These are phyloP conservation scores for Drosophila anceps DNA, from an alignment of 2,888 invertebrate species.

Conservation along the genomic window DNA sequence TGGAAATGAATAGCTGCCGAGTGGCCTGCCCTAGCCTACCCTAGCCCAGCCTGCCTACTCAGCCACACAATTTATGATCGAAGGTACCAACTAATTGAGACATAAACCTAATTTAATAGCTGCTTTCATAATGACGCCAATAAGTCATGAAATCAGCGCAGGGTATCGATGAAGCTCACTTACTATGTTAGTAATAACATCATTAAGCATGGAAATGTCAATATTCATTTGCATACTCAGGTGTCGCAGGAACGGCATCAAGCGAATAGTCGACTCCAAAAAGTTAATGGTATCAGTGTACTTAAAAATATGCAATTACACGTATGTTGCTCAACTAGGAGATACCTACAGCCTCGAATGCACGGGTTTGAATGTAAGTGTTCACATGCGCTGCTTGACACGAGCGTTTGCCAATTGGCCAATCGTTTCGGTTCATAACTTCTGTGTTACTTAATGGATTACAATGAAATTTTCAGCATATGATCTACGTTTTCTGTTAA, in stretches of 20 bases:
- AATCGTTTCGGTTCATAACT: too few relatives aligned
- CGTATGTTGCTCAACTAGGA: too few relatives aligned
- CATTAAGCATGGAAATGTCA: too few relatives aligned
- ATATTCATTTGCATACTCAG: neutral
- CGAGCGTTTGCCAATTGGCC: too few relatives aligned
- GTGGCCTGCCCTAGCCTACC: neutral
- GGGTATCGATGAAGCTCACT: constrained; percentile 4
- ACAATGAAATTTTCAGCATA: too few relatives aligned
- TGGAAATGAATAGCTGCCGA: constrained; percentile 55
- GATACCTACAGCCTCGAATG: too few relatives aligned
- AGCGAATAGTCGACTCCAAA: neutral
- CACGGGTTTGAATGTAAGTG: too few relatives aligned
- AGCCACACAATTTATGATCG: constrained; percentile 53
- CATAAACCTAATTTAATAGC: constrained; percentile 68
- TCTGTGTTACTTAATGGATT: too few relatives aligned
- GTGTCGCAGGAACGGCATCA: neutral
- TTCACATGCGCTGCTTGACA: too few relatives aligned
- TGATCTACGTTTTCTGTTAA: too few relatives aligned
- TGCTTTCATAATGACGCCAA: constrained; percentile 53
- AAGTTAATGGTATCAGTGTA: neutral
- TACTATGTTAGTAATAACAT: neutral
- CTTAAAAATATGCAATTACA: neutral
- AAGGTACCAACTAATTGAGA: constrained; percentile 70
- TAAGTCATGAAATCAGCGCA: constrained; percentile 53
- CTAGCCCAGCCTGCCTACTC: constrained; percentile 27